phyloP scores from a whole-genome alignment of 1,140 invertebrate genomes.

The Drosophila asahinai region DNA sequence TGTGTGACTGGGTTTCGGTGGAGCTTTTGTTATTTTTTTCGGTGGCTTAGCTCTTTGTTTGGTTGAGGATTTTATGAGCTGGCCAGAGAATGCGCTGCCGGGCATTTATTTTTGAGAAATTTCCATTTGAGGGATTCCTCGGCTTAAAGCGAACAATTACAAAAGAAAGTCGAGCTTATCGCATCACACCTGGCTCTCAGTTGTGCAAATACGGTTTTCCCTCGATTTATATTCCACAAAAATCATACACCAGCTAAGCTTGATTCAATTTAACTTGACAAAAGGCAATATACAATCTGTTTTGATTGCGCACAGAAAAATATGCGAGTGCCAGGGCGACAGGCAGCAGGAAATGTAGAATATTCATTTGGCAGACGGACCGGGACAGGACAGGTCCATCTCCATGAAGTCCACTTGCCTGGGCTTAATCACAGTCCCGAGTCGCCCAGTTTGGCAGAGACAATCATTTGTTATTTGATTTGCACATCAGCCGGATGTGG shows the following conservation, averaged over 20 bases:
- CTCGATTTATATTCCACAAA: conserved; percentile 28
- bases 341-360: conserved; percentile 23
- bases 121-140: conserved; percentile 11
- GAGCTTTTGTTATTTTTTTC: conserved; percentile 34
- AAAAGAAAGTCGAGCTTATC: conserved; percentile 45
- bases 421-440: conserved; percentile 58
- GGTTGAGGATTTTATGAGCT: conserved; percentile 40
- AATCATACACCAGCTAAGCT: conserved; percentile 27
- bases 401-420: conserved; percentile 38
- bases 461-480: conserved; percentile 79
- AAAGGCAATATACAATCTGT: conserved; percentile 32
- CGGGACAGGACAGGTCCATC: conserved; percentile 24
- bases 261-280: conserved; percentile 30
- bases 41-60: conserved; percentile 39
- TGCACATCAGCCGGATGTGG: conserved; percentile 50
- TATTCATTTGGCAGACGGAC: conserved; percentile 59
- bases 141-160: conserved; percentile 31
- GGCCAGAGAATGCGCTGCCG: conserved; percentile 11
- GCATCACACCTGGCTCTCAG: conserved; percentile 18
- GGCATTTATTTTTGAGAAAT: conserved; percentile 23
- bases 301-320: conserved; percentile 32
- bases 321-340: not conserved
- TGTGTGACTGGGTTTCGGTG: conserved; percentile 11
- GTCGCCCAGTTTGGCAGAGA: conserved; percentile 40
- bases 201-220: conserved; percentile 20